phyloP scores from a whole-genome alignment of 2,113 vertebrate species.

The Pollimyrus isidori region DNA sequence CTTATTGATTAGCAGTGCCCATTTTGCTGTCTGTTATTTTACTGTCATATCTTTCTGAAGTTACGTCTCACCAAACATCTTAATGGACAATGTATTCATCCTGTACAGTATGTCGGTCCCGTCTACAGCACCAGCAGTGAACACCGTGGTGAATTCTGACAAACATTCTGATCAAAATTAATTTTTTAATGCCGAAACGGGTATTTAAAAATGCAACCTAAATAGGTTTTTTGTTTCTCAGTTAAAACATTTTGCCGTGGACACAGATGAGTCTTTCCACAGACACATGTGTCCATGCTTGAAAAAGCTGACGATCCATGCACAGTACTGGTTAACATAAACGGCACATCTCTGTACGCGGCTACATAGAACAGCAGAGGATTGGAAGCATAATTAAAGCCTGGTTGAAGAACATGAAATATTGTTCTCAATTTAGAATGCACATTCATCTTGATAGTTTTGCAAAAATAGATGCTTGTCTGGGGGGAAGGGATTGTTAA shows the following conservation, averaged over 20 bases:
- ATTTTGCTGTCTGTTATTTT: not conserved
- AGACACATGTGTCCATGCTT: not conserved
- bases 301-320: not conserved
- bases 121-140: not conserved
- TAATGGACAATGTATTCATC: not conserved
- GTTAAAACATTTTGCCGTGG: not conserved
- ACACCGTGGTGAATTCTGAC: not conserved
- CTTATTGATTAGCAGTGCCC: not conserved
- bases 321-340: not conserved
- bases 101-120: not conserved
- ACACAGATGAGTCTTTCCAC: not conserved
- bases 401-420: not conserved
- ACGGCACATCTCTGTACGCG: not conserved
- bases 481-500: not conserved
- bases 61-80: not conserved
- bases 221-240: not conserved
- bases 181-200: not conserved
- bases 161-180: not conserved
- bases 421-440: not conserved
- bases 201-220: not conserved
- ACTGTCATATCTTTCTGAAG: not conserved
- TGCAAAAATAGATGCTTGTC: conserved; percentile 8
- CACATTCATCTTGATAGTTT: not conserved
- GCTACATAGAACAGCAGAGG: not conserved
- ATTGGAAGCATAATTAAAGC: not conserved